Conservation (phyloP, 2,113 vertebrate genomes). For the Salvelinus sp. region DNA sequence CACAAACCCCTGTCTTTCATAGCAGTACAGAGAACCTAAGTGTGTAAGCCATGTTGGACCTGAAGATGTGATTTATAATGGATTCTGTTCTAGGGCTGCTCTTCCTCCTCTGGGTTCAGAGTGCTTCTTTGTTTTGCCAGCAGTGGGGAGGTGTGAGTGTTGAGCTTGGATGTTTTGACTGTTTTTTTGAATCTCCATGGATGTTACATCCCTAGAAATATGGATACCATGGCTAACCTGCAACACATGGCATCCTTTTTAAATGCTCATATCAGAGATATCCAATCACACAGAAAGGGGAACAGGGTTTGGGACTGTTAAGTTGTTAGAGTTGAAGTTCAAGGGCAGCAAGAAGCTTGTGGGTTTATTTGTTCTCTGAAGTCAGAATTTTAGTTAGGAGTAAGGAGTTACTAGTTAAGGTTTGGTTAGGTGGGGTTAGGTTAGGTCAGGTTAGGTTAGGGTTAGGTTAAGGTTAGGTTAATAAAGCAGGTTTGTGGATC, state of each 20-base stretch:
- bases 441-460: conserved; percentile 79
- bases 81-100: conserved; percentile 17
- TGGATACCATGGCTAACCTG: neutral
- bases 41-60: neutral
- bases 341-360: conserved; percentile 64
- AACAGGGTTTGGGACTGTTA: conserved; percentile 59
- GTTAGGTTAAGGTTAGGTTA: conserved; percentile 73
- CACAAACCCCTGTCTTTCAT: neutral
- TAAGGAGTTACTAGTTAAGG: conserved; percentile 39
- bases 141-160: conserved; percentile 49
- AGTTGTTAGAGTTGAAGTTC: conserved; percentile 64
- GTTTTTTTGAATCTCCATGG: conserved; percentile 50
- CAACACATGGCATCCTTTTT: conserved; percentile 55
- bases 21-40: too few relatives aligned
- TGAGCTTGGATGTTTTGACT: conserved; percentile 64
- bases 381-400: conserved; percentile 60
- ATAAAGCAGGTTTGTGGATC: conserved; percentile 75
- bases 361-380: conserved; percentile 63
- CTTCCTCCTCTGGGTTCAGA: conserved; percentile 35
- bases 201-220: conserved; percentile 1
- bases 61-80: conserved; percentile 13
- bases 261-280: conserved; percentile 25
- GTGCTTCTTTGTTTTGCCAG: conserved; percentile 67
- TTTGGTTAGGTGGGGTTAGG: conserved; percentile 64
- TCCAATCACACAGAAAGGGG: conserved; percentile 59